These are phyloP conservation scores for Hirudo medicinalis DNA, from an alignment of 1,140 invertebrate species.

Conservation along the genomic window DNA sequence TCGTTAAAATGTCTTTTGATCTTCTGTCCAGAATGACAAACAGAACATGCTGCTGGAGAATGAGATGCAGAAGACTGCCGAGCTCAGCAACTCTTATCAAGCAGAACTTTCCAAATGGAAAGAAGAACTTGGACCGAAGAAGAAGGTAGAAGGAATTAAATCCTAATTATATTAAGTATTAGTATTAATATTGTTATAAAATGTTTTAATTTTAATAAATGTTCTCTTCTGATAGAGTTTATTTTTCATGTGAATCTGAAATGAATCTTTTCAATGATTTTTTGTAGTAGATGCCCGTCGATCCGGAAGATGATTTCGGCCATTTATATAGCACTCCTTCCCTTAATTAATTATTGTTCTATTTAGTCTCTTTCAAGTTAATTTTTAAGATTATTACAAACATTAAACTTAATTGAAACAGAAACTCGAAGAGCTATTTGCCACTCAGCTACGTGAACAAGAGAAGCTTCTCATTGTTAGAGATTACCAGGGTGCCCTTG, in stretches of 20 bases:
- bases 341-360: too few relatives aligned
- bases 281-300: too few relatives aligned
- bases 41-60: conserved; percentile 86
- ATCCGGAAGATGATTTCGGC: too few relatives aligned
- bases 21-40: conserved; percentile 45
- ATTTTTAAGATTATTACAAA: background rate
- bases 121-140: conserved; percentile 70
- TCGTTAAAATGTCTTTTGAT: background rate
- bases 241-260: too few relatives aligned
- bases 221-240: too few relatives aligned
- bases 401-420: background rate
- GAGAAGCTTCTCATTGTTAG: background rate
- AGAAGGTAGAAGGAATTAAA: conserved; percentile 57
- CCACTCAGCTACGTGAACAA: background rate
- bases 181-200: too few relatives aligned
- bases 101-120: conserved; percentile 80
- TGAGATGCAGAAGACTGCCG: conserved; percentile 81
- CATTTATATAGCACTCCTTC: too few relatives aligned
- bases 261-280: too few relatives aligned
- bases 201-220: too few relatives aligned
- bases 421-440: conserved; percentile 1
- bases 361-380: background rate
- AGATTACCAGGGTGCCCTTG: background rate
- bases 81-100: conserved; percentile 76
- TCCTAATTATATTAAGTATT: background rate